These are phyloP conservation scores for Lordiphosa mommai DNA, from an alignment of 1,140 invertebrate genomes.

Conservation along the genomic window DNA sequence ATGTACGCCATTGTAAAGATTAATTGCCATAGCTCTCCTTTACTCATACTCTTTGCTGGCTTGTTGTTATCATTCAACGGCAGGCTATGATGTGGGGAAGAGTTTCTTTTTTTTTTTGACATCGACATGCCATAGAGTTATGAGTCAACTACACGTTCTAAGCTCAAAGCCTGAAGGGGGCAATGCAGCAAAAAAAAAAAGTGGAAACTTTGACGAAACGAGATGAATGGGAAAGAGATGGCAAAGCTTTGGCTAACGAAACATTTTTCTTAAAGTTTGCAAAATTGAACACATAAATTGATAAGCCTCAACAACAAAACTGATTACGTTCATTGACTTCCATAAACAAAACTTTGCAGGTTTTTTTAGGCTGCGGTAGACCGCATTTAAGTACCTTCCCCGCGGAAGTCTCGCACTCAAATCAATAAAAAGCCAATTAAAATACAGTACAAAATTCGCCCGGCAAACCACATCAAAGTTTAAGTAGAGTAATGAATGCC, in stretches of 20 bases:
- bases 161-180: constrained; percentile 22
- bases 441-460: constrained; percentile 30
- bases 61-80: constrained; percentile 69
- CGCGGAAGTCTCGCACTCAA: background rate
- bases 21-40: constrained; percentile 59
- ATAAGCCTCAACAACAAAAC: too few relatives aligned
- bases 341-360: background rate
- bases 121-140: constrained; percentile 53
- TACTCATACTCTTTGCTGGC: constrained; percentile 15
- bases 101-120: constrained; percentile 40
- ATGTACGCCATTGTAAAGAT: constrained; percentile 71
- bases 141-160: constrained; percentile 24
- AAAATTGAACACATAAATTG: too few relatives aligned
- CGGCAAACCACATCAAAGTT: background rate
- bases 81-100: constrained; percentile 53
- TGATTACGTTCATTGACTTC: too few relatives aligned
- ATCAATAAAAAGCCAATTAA: constrained; percentile 23
- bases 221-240: background rate
- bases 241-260: background rate
- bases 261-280: background rate
- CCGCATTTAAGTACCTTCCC: background rate
- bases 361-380: background rate
- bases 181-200: background rate
- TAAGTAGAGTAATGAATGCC: too few relatives aligned
- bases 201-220: constrained; percentile 3